phyloP scores from a whole-genome alignment of 2,113 vertebrate genomes.

The Pipa parva region DNA sequence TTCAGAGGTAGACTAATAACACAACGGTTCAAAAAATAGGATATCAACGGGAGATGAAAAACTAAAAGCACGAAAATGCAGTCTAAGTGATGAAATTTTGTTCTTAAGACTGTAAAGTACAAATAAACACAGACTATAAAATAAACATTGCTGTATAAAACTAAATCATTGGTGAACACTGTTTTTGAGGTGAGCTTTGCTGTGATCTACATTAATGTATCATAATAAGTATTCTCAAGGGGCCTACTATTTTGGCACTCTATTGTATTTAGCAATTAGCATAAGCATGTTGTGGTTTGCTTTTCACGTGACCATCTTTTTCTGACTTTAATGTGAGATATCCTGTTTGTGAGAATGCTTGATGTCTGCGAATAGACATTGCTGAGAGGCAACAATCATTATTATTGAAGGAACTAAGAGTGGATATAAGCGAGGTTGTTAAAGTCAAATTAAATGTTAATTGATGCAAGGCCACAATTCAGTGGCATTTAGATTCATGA shows the following conservation, averaged over 20 bases:
- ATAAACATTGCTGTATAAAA: background rate
- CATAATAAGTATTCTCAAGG: background rate
- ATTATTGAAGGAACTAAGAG: constrained; percentile 57
- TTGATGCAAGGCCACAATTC: constrained; percentile 61
- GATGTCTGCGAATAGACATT: constrained; percentile 57
- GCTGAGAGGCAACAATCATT: constrained; percentile 59
- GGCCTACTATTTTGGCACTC: constrained; percentile 1
- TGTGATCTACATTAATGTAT: background rate
- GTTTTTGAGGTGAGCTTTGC: background rate
- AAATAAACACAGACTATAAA: constrained; percentile 1
- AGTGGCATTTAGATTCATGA: constrained; percentile 47
- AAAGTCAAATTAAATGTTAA: constrained; percentile 72
- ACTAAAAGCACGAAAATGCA: background rate
- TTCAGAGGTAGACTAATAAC: constrained; percentile 18
- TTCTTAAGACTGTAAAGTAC: background rate
- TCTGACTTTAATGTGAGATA: constrained; percentile 47
- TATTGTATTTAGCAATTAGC: constrained; percentile 19
- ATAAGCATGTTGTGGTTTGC: background rate
- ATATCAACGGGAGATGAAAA: background rate
- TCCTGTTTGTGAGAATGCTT: constrained; percentile 45
- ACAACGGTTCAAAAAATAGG: background rate
- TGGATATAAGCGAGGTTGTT: constrained; percentile 60
- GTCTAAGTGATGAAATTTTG: background rate
- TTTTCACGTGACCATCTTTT: constrained; percentile 9
- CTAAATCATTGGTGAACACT: background rate